phyloP scores from a whole-genome alignment of 92 coral and sea anemone species.

The Porites rus region DNA sequence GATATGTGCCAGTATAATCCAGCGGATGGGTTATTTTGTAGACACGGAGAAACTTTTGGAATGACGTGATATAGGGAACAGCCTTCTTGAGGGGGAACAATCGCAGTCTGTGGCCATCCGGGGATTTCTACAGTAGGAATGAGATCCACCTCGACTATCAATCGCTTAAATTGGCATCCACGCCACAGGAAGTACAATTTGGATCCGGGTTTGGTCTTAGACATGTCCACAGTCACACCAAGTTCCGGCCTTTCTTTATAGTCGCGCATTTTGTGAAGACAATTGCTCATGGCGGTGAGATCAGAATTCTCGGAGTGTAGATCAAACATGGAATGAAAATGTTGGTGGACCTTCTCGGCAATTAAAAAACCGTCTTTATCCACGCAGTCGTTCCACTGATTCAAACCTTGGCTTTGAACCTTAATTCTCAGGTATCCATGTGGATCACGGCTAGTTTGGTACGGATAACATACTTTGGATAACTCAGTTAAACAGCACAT shows the following conservation, averaged over 20 bases:
- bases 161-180: constrained; percentile 47
- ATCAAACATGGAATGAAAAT: constrained; percentile 52
- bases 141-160: constrained; percentile 49
- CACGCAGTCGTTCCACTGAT: constrained; percentile 36
- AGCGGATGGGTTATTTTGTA: constrained; percentile 9
- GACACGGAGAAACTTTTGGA: constrained; percentile 45
- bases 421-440: constrained; percentile 45
- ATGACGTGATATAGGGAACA: constrained; percentile 41
- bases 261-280: constrained; percentile 58
- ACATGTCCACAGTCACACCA: constrained; percentile 63
- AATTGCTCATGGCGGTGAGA: constrained; percentile 49
- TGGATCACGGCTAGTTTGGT: constrained; percentile 19
- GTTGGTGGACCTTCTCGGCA: constrained; percentile 44
- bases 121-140: constrained; percentile 44
- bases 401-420: constrained; percentile 11
- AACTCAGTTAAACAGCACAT: constrained; percentile 49
- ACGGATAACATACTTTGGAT: constrained; percentile 32
- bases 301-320: constrained; percentile 51
- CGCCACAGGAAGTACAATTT: constrained; percentile 61
- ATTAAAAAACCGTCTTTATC: constrained; percentile 47
- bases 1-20: constrained; percentile 56
- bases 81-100: constrained; percentile 17
- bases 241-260: constrained; percentile 15
- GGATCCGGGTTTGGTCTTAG: constrained; percentile 59
- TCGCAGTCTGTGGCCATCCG: constrained; percentile 54